Percentiles rank a stretch among this genome's conserved stretches.
Evolutionary conservation across 1,140 invertebrate species (phyloP).

Genomic region (Hylaeus volcanicus): DNA sequence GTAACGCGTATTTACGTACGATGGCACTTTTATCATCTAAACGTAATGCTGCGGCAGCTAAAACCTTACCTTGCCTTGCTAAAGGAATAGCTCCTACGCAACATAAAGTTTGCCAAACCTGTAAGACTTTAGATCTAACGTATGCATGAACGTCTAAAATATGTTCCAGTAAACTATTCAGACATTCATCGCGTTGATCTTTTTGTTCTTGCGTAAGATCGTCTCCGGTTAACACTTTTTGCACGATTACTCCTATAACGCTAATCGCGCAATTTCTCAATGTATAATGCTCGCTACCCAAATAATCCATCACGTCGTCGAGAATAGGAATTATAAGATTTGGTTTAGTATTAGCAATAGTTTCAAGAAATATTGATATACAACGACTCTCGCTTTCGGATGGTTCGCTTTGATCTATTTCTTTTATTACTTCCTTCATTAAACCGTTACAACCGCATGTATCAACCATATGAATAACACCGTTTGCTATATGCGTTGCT

Average conservation of each 20-base stretch:
- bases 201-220: conserved; percentile 85
- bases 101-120: conserved; percentile 88
- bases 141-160: conserved; percentile 91
- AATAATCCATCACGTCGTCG: conserved; percentile 81
- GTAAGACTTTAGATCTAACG: conserved; percentile 89
- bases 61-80: conserved; percentile 83
- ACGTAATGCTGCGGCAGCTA: conserved; percentile 84
- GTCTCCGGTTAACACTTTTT: conserved; percentile 86
- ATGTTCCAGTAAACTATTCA: conserved; percentile 90
- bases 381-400: conserved; percentile 83
- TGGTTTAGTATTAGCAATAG: conserved; percentile 85
- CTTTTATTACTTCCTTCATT: conserved; percentile 87
- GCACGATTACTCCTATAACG: conserved; percentile 88
- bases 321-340: conserved; percentile 85
- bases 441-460: conserved; percentile 84
- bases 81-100: conserved; percentile 88
- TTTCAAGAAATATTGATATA: conserved; percentile 86
- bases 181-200: conserved; percentile 85
- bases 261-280: conserved; percentile 90
- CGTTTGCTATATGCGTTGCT: conserved; percentile 84
- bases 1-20: conserved; percentile 90
- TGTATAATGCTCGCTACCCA: conserved; percentile 86
- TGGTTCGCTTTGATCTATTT: conserved; percentile 85
- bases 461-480: conserved; percentile 84
- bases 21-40: conserved; percentile 88